These are phyloP conservation scores for Salpingus planirostris DNA, from an alignment of 2,888 invertebrate species.

Conservation along the genomic window DNA sequence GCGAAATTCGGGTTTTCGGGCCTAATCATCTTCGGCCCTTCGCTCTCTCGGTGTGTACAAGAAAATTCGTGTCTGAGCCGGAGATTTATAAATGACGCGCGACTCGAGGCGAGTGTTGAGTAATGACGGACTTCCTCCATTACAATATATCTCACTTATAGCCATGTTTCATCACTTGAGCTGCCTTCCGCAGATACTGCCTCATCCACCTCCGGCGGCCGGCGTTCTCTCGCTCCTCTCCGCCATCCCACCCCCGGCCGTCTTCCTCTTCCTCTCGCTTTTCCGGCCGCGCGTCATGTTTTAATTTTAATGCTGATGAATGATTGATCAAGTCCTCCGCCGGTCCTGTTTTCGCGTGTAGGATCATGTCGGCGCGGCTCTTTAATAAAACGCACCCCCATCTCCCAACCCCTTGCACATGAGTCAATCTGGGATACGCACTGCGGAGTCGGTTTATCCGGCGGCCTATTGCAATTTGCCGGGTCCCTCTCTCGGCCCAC, in stretches of 20 bases:
- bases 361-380: no score
- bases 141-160: constrained; percentile 39
- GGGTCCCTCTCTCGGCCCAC: constrained; percentile 11
- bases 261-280: not conserved
- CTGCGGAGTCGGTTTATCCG: constrained; percentile 41
- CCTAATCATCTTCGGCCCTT: no score
- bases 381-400: no score
- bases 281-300: constrained; percentile 17
- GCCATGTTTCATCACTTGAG: constrained; percentile 35
- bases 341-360: no score
- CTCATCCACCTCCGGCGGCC: constrained; percentile 13
- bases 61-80: constrained; percentile 13
- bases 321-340: constrained; percentile 30
- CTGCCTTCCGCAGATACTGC: constrained; percentile 29
- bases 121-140: constrained; percentile 39
- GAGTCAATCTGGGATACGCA: constrained; percentile 45
- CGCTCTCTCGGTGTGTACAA: constrained; percentile 10
- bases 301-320: constrained; percentile 33
- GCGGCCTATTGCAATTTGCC: constrained; percentile 40
- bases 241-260: constrained; percentile 2
- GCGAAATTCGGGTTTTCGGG: no score
- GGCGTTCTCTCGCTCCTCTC: constrained; percentile 7
- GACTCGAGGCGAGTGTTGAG: constrained; percentile 32
- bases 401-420: no score
- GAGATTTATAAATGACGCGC: constrained; percentile 30